These are phyloP conservation scores for Crocallis elinguaria DNA, from an alignment of 2,888 invertebrate species.

Conservation along the genomic window DNA sequence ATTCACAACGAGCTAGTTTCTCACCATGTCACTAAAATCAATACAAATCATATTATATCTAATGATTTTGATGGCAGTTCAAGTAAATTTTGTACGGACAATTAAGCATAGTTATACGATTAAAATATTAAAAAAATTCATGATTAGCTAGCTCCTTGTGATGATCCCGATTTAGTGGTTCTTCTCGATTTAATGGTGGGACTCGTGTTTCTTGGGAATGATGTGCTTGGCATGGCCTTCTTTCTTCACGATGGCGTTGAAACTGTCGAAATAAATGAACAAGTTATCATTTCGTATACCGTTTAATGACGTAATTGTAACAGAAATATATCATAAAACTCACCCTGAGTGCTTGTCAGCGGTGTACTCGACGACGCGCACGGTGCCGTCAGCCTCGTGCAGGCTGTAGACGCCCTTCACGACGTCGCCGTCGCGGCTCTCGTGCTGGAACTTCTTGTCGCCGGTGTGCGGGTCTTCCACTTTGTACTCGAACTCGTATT, in stretches of 20 bases:
- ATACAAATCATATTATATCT: too few species aligned
- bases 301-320: not conserved
- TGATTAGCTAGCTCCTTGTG: too few species aligned
- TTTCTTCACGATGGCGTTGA: conserved; percentile 52
- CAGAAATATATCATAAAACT: not conserved
- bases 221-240: conserved; percentile 46
- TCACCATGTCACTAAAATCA: too few species aligned
- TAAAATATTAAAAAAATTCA: too few species aligned
- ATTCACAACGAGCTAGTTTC: too few species aligned
- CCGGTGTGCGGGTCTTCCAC: conserved; percentile 75
- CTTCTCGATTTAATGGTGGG: conserved; percentile 20
- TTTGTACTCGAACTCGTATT: conserved; percentile 67
- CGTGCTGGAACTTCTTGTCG: conserved; percentile 71
- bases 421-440: conserved; percentile 77
- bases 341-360: conserved; percentile 59
- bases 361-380: conserved; percentile 76
- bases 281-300: not conserved
- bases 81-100: too few species aligned
- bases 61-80: too few species aligned
- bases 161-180: too few species aligned
- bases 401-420: conserved; percentile 83
- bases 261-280: conserved; percentile 41
- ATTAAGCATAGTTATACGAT: too few species aligned
- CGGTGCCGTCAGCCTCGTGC: conserved; percentile 77
- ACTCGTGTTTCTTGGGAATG: conserved; percentile 39